Conservation (phyloP, 1,140 invertebrate species). For the Ylistrum balloti region DNA sequence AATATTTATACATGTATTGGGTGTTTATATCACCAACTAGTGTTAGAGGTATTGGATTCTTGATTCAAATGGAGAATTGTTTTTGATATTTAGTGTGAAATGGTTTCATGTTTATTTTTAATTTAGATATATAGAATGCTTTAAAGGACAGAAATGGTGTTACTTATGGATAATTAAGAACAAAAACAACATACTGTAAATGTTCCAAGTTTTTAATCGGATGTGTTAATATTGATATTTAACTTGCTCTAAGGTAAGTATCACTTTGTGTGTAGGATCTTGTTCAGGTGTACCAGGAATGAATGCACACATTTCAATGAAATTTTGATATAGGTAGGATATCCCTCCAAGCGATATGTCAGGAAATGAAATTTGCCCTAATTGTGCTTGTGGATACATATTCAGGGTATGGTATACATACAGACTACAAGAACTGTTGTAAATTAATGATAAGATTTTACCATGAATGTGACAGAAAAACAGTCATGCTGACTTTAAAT, state of each 20-base stretch:
- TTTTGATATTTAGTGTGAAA: background rate
- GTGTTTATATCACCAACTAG: background rate
- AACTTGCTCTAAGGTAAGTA: background rate
- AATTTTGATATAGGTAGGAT: background rate
- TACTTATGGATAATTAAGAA: background rate
- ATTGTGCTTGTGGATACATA: background rate
- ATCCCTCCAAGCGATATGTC: no score
- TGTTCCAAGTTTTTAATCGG: background rate
- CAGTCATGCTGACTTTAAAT: no score
- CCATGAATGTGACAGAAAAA: background rate
- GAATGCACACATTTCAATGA: background rate
- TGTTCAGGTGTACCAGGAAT: background rate
- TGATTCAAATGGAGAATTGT: background rate
- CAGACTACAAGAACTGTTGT: no score
- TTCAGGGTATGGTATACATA: background rate
- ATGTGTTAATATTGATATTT: background rate
- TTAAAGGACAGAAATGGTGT: background rate
- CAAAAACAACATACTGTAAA: background rate
- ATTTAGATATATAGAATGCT: background rate
- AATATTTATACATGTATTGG: background rate
- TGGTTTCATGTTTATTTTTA: background rate
- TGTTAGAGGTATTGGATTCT: background rate
- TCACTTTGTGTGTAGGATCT: background rate
- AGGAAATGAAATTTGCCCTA: background rate
- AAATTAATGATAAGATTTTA: background rate